Conservation (phyloP, 2,113 vertebrate genomes). For the Prionailurus viverrinus region DNA sequence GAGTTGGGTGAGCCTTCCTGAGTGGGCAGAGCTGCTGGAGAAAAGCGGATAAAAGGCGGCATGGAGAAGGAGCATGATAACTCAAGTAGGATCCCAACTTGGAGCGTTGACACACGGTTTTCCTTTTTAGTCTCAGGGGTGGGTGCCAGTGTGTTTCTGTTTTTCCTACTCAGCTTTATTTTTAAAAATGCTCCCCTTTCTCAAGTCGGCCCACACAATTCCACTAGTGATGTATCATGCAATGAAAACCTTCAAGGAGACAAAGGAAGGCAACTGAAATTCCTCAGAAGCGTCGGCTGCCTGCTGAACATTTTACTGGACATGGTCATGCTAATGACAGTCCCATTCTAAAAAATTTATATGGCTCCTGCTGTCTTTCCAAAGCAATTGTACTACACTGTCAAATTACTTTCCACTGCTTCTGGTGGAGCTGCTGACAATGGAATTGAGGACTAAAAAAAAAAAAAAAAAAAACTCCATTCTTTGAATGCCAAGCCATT, state of each 20-base stretch:
- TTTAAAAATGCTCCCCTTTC: slow-evolving; percentile 59
- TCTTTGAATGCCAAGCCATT: slow-evolving; percentile 54
- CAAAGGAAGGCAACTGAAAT: slow-evolving; percentile 21
- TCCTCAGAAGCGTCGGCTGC: neutral
- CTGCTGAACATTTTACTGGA: slow-evolving; percentile 16
- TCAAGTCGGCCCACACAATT: neutral
- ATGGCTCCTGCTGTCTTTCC: slow-evolving; percentile 50
- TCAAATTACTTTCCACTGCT: slow-evolving; percentile 70
- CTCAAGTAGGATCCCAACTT: neutral
- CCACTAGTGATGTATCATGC: neutral
- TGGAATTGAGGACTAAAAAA: slow-evolving; percentile 15
- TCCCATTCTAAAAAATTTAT: slow-evolving; percentile 64
- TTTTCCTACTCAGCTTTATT: slow-evolving; percentile 65
- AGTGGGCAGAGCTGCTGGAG: neutral
- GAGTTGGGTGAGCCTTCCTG: neutral
- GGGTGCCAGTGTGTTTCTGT: neutral
- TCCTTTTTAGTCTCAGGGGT: neutral
- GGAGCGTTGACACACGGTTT: neutral
- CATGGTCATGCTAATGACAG: neutral
- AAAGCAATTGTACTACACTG: slow-evolving; percentile 57
- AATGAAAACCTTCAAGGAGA: slow-evolving; percentile 46
- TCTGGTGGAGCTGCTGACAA: slow-evolving; percentile 42
- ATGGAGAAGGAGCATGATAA: neutral
- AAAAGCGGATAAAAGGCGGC: neutral
- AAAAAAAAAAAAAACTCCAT: neutral